Base-by-base conservation (phyloP, 2,888 invertebrate species). In the Acleris holmiana region DNA sequence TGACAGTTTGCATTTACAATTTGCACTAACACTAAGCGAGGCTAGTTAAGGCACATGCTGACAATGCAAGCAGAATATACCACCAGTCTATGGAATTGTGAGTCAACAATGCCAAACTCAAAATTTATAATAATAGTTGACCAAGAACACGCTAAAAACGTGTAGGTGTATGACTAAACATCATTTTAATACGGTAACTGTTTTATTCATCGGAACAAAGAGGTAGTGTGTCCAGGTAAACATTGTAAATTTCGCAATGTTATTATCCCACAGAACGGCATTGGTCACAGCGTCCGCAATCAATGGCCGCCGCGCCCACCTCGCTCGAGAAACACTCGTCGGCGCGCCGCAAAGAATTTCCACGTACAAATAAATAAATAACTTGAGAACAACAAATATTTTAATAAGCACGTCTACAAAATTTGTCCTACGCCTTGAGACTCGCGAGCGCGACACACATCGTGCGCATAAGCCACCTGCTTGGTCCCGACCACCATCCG, bases 301-400 rank as follows among this genome's bases (percentile, higher is more conserved):
- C 2, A 29, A 29, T 13, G 35, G 35, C 35, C 35, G 86, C 88
- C 82, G 49, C 73, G 72, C 70, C 66, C 64, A 68, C 73, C 61
- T 71, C 78, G 80, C 85, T 83, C 29, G 44, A 25, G 70, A 71
- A 76, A 75, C 75, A 76, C 74, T 77, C 73, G 88, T 80, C 88
- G 89, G 89, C 85, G 72, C 66, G 69, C 68, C 82, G 86, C 89
- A 91, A 90, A 91, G 89, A 80, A 78, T 79, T 79, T 78, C 79
- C 73, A 76, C 85, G 79, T 88, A 91, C 91, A 90, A 91, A 91
- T 91, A 91, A 91, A 91, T 91, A 90, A 91, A 91, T 91, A 90
- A 89, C 82, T 78, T 80, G 84, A 78, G 85, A 89, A 91, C 90
- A 90, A 91, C 92, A 91, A 92, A 92, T 91, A 92, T 91, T 91